phyloP scores from a whole-genome alignment of 2,797 vertebrate species.

The Peromyscus nudipes region DNA sequence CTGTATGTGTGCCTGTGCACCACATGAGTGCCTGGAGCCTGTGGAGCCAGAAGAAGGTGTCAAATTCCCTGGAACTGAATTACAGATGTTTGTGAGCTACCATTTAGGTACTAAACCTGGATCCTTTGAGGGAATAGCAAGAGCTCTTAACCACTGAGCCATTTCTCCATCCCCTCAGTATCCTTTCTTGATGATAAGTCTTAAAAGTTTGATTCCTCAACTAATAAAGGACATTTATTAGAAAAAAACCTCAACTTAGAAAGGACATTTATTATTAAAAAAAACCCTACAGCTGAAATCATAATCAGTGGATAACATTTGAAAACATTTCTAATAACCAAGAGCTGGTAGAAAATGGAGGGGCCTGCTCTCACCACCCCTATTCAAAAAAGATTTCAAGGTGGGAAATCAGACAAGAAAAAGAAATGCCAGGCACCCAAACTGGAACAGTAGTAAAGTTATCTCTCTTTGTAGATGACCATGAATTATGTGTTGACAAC shows the following conservation, averaged over 20 bases:
- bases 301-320: neutral
- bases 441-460: neutral
- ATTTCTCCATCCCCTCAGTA: neutral
- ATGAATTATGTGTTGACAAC: neutral
- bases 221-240: neutral
- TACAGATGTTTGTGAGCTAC: neutral
- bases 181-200: neutral
- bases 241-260: neutral
- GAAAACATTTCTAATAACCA: neutral
- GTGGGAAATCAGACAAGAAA: neutral
- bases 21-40: neutral
- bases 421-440: neutral
- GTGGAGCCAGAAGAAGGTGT: neutral
- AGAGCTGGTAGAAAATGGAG: neutral
- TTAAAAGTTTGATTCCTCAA: neutral
- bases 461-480: neutral
- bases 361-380: neutral
- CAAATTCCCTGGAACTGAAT: neutral
- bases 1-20: neutral
- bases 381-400: neutral
- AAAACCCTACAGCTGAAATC: neutral
- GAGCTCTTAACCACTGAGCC: neutral
- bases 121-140: neutral
- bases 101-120: neutral
- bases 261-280: neutral